Evolutionary conservation across 2,888 invertebrate species (phyloP).

Genomic region (Heteromyza rotundicornis): DNA sequence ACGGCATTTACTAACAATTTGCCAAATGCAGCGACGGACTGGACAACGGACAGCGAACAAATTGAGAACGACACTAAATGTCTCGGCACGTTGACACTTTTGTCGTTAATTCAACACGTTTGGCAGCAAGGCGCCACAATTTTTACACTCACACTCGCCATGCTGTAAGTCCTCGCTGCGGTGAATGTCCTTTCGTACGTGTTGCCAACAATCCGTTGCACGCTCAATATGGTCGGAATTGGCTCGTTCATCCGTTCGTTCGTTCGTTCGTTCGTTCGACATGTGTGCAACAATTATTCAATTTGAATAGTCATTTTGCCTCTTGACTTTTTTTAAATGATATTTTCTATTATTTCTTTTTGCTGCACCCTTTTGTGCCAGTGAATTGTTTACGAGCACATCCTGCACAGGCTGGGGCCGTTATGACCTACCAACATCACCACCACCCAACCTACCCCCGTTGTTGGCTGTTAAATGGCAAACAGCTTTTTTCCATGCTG

Average conservation of each 20-base stretch:
- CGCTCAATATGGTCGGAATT: conserved; percentile 44
- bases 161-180: too few relatives aligned
- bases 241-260: background rate
- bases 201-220: conserved; percentile 45
- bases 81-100: conserved; percentile 24
- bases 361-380: too few relatives aligned
- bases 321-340: background rate
- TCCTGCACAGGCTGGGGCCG: background rate
- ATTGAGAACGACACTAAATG: conserved; percentile 13
- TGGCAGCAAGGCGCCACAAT: conserved; percentile 17
- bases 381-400: background rate
- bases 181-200: conserved; percentile 13
- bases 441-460: background rate
- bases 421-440: too few relatives aligned
- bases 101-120: conserved; percentile 43
- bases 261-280: background rate
- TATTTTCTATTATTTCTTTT: conserved; percentile 2
- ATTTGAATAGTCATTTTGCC: conserved; percentile 40
- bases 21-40: too few relatives aligned
- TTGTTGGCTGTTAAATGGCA: background rate
- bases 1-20: too few relatives aligned
- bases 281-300: conserved; percentile 48
- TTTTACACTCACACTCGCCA: background rate
- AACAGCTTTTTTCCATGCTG: background rate
- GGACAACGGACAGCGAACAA: too few relatives aligned